Base-by-base conservation (phyloP, 1,140 invertebrate genomes). In the Holotrichia oblita region DNA sequence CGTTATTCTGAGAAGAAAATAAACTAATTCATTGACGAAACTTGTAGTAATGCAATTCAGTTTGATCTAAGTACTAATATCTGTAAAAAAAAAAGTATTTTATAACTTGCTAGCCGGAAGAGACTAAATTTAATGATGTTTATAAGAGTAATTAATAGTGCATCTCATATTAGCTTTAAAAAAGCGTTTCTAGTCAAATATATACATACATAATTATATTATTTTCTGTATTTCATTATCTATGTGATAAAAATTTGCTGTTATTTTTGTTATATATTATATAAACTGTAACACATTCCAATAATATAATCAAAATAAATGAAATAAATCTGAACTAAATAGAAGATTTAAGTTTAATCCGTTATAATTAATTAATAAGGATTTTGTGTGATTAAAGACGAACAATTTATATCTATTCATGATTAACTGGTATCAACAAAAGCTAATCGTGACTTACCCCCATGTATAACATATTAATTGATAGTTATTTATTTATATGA, bases 1-100 rank as follows among this genome's bases (percentile, higher is more conserved):
- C 85, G 24, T 80, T 86, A 74, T 86, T 87, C 76, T 87, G 85
- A 79, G 48, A 55, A 10, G 48, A 55, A 17, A 55, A 55, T 55
- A 55, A 55, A 17, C n/a, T n/a, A 27, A 22, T 27, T 17, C 4
- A 69, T 69, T 69, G 12, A 7, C 20, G 7, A 27, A 69, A 17
- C 6, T n/a, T n/a, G n/a, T n/a, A n/a, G n/a, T 34, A 34, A 34
- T 4, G 44, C 44, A 48, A 48, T 48, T 48, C n/a, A 48, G 7
- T 14, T 48, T 10, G 44, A 48, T 10, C n/a, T 55, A 55, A n/a
- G 48, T 17, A 17, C 48, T 55, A 17, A 7, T 7, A 55, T 6
- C n/a, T 17, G 17, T 14, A 55, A 55, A 48, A 17, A n/a, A 17
- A 55, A 55, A 17, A n/a, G 17, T 55, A 55, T 55, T 55, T 55